Evolutionary conservation across 2,113 vertebrate species (phyloP), one percentile per base, ranked within the genome.

Genomic region (Hystrix cristata): DNA sequence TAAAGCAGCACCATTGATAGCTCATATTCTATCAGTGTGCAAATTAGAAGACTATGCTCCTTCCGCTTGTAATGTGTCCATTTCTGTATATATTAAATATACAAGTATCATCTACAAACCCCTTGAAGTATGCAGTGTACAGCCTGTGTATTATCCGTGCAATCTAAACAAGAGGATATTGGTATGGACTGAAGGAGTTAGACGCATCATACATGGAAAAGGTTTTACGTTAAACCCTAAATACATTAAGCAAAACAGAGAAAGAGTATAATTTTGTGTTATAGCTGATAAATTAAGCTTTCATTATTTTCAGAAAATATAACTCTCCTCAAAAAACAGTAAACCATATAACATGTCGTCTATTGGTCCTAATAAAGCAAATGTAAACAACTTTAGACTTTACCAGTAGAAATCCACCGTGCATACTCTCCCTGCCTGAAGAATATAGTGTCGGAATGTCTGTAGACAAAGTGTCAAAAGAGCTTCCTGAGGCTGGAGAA

Each of bases 381-480:
- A 88, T 21, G 71, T 87, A 96, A 95, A 89, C 43, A 80, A 85
- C 19, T 5, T 83, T 79, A 82, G 81, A 64, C 83, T 87, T 87
- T 83, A 43, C 80, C 86, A 51, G 90, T 95, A 83, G 87, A 95
- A 97, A 94, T 21, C 62, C 90, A 87, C 4, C 2, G 29, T 48
- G 23, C 21, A 34, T 69, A 59, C 57, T 86, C 23, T 71, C n/a
- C 62, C 3, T 43, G 43, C 71, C 80, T 84, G 80, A 96, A 21
- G 59, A 87, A 84, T 29, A 86, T n/a, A 51, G 38, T 51, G 38
- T 46, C 10, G 79, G 46, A 69, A 27, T 53, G 64, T 34, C 74
- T 74, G 48, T 69, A 93, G 89, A 83, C 60, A 48, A 79, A 29
- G 86, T 57, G 80, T 62, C 84, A 84, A 62, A 93, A 92, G 86